Base-by-base conservation (phyloP, 2,113 vertebrate species). In the Aegithalos caudatus region DNA sequence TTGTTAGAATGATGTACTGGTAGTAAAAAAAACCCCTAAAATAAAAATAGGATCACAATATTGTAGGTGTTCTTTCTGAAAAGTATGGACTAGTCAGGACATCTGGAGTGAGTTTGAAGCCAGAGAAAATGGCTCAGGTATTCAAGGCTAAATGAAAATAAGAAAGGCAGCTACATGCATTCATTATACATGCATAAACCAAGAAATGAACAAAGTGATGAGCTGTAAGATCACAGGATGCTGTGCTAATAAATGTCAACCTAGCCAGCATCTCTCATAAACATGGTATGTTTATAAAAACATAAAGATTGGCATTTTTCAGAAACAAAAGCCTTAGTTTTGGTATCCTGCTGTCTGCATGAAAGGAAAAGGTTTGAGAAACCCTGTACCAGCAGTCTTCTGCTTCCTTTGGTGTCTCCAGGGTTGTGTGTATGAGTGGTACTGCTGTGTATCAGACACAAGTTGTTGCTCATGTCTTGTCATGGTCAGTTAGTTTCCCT, bases 201-300 rank as follows among this genome's bases (percentile, higher is more conserved):
- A 93, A 78, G 78, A 95, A 94, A 94, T 91, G 16, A 92, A 45
- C 21, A 5, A 79, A 86, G 66, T 38, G 51, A 69, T 70, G 86
- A 84, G 66, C 44, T 77, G 57, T 80, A 88, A 72, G 54, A 33
- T 57, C 47, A 37, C 65, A 90, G 23, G 31, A 7, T 19, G 31
- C 60, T 21, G 38, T 95, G 91, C 94, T 94, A 90, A 82, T 66
- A 95, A 90, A n/a, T 78, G 84, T 81, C 74, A 92, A 47, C 53
- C n/a, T 74, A 42, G 35, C 58, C 70, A 50, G 45, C 18, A 28
- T 64, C 77, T 91, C 65, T 67, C 18, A 51, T 61, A 53, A 83
- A 87, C 2, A 12, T 33, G 9, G 9, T 40, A 33, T 42, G 12
- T 27, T 80, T 61, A 76, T 53, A 19, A 19, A n/a, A 85, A 38